phyloP scores from a whole-genome alignment of 2,888 invertebrate species.

The Dicyrtoma fusca region DNA sequence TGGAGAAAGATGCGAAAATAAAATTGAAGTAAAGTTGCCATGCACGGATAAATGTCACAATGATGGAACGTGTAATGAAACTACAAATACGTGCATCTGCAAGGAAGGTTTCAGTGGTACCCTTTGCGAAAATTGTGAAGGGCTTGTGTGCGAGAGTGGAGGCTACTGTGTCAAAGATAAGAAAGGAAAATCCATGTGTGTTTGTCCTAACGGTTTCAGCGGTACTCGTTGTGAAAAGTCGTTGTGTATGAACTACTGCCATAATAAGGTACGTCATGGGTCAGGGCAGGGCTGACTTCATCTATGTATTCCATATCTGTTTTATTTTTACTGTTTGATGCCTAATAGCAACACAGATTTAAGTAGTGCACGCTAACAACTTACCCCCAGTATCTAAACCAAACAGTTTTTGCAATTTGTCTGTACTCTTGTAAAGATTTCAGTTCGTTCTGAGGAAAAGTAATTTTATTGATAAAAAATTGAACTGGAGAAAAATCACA shows the following conservation, averaged over 20 bases:
- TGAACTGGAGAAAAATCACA: neutral
- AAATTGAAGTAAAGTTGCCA: slow-evolving; percentile 56
- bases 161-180: slow-evolving; percentile 64
- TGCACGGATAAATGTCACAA: slow-evolving; percentile 67
- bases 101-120: slow-evolving; percentile 63
- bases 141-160: slow-evolving; percentile 67
- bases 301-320: neutral
- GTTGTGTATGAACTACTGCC: slow-evolving; percentile 60
- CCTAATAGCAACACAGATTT: no score
- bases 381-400: no score
- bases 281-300: no score
- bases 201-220: slow-evolving; percentile 65
- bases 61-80: slow-evolving; percentile 65
- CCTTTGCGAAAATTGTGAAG: slow-evolving; percentile 66
- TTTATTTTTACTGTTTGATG: no score
- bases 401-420: no score
- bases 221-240: slow-evolving; percentile 64
- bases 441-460: neutral
- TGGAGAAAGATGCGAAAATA: slow-evolving; percentile 65
- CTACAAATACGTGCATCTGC: slow-evolving; percentile 63
- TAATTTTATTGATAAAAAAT: no score
- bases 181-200: slow-evolving; percentile 46
- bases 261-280: slow-evolving; percentile 58
- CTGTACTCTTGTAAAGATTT: no score
- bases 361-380: no score